Evolutionary conservation across 2,888 invertebrate genomes (phyloP).

Genomic region (Sinopyrophorus schimmeli): DNA sequence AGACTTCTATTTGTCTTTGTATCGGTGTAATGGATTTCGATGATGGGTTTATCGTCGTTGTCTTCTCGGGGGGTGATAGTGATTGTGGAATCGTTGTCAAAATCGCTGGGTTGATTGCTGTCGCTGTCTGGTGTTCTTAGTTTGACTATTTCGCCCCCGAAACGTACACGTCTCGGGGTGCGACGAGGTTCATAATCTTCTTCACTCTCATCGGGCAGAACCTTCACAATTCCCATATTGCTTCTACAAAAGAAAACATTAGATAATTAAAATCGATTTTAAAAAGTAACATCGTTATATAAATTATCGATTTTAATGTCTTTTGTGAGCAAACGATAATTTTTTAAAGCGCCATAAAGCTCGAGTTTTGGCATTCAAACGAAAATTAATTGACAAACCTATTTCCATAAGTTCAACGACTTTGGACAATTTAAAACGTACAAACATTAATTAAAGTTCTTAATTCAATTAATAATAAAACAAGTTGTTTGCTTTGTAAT

Average conservation of each 20-base stretch:
- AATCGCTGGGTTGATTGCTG: conserved; percentile 64
- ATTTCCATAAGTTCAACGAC: no score
- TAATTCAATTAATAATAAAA: no score
- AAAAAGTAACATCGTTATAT: no score
- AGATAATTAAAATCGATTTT: no score
- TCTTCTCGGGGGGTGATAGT: conserved; percentile 36
- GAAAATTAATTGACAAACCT: no score
- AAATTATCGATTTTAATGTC: no score
- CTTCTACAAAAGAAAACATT: conserved; percentile 18
- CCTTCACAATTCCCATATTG: conserved; percentile 45
- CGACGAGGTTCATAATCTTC: conserved; percentile 59
- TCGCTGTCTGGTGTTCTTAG: conserved; percentile 85
- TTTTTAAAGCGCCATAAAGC: no score
- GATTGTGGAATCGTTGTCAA: conserved; percentile 49
- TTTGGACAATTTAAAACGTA: no score
- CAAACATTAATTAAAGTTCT: no score
- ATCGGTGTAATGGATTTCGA: conserved; percentile 41
- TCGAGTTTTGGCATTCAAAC: no score
- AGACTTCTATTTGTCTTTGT: conserved; percentile 36
- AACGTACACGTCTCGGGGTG: conserved; percentile 74
- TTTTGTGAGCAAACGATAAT: no score
- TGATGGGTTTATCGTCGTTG: conserved; percentile 33
- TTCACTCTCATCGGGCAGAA: conserved; percentile 63
- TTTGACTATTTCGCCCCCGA: conserved; percentile 86
- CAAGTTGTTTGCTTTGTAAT: no score